These are phyloP conservation scores for Lipotes vexillifer DNA, from an alignment of 2,113 vertebrate species.

Conservation along the genomic window DNA sequence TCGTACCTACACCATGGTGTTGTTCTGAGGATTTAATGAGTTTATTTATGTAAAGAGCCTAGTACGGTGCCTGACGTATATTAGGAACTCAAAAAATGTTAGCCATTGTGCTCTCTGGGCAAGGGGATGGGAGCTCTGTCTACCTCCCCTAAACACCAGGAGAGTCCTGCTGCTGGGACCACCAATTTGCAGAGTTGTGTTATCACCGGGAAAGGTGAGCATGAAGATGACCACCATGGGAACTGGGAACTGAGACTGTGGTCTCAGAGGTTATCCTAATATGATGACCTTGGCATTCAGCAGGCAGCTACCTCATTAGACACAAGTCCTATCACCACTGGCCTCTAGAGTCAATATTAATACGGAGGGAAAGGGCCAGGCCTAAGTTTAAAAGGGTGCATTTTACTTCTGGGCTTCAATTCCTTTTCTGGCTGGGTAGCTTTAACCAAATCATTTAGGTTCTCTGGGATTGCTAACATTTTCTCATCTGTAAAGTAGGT, in stretches of 20 bases:
- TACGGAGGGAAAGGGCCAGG: neutral
- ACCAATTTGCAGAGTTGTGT: neutral
- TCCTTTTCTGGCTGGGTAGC: neutral
- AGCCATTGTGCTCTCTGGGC: neutral
- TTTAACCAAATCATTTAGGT: neutral
- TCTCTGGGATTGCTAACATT: neutral
- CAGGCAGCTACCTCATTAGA: neutral
- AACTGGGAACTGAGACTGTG: neutral
- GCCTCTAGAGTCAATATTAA: too few relatives aligned
- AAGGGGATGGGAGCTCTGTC: neutral
- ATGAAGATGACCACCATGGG: neutral
- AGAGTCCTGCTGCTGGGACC: neutral
- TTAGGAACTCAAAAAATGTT: neutral
- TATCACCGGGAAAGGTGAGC: neutral
- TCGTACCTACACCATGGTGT: neutral
- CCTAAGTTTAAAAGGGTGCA: neutral
- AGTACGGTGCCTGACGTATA: neutral
- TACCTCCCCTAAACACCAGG: neutral
- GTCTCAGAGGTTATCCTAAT: neutral
- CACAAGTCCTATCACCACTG: neutral
- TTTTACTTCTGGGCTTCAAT: neutral
- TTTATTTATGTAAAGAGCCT: neutral
- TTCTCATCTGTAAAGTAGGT: neutral
- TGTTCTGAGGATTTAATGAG: neutral
- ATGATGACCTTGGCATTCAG: neutral